Percentiles rank a stretch among this genome's conserved stretches.
phyloP scores from a whole-genome alignment of 1,140 invertebrate genomes.

The Drosophila ironensis region DNA sequence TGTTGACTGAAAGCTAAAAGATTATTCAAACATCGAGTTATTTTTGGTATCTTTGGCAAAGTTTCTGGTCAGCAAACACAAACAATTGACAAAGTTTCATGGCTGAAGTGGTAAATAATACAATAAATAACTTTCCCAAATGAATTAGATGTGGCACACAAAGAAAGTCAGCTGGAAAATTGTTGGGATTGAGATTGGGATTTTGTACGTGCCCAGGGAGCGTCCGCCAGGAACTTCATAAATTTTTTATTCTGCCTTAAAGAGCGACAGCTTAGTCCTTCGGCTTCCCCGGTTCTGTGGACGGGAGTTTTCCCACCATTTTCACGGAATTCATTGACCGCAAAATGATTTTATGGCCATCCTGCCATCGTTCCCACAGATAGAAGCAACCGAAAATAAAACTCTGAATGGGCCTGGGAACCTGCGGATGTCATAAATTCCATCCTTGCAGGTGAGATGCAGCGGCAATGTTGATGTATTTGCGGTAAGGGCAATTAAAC shows the following conservation, averaged over 20 bases:
- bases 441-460: constrained; percentile 1
- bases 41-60: constrained; percentile 12
- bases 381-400: not conserved
- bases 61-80: constrained; percentile 33
- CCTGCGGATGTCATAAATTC: constrained; percentile 18
- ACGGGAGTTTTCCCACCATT: not conserved
- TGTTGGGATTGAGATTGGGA: constrained; percentile 18
- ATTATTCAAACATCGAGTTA: constrained; percentile 20
- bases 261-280: constrained; percentile 28
- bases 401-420: not conserved
- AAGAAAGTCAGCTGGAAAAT: constrained; percentile 38
- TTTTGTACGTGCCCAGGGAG: constrained; percentile 29
- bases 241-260: constrained; percentile 42
- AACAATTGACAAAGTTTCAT: constrained; percentile 46
- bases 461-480: constrained; percentile 10
- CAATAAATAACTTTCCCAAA: constrained; percentile 48
- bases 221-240: constrained; percentile 25
- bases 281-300: not conserved
- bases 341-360: constrained; percentile 42
- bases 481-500: constrained; percentile 47
- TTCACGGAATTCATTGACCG: constrained; percentile 39
- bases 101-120: constrained; percentile 46
- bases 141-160: constrained; percentile 39
- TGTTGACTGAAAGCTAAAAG: constrained; percentile 13
- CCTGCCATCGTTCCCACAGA: not conserved